A percentile compares a stretch with the other conserved stretches of the same genome.
Conservation (phyloP, 2,888 invertebrate species). For the Rhabditoides inermis region DNA sequence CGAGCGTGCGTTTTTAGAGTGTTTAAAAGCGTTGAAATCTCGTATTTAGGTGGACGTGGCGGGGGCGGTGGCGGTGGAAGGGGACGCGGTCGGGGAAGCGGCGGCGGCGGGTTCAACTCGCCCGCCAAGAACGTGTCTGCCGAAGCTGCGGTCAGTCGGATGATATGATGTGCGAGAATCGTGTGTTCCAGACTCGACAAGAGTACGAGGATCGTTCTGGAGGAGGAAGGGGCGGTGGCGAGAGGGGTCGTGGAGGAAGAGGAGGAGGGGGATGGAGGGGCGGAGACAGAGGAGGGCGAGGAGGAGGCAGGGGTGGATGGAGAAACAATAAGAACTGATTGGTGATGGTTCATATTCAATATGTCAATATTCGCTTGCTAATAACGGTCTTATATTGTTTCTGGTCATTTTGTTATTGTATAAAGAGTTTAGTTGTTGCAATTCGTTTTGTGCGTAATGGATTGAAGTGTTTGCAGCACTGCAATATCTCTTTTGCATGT, state of each 20-base stretch:
- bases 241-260: constrained; percentile 7
- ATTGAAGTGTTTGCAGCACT: too few relatives aligned
- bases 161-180: too few relatives aligned
- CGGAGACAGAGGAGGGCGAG: constrained; percentile 4
- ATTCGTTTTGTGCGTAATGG: not conserved
- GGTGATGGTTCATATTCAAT: not conserved
- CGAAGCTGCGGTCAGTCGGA: too few relatives aligned
- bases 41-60: constrained; percentile 20
- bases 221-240: not conserved
- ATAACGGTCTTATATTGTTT: not conserved
- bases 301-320: constrained; percentile 5
- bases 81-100: constrained; percentile 13
- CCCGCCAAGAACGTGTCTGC: too few relatives aligned
- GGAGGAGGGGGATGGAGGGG: constrained; percentile 4
- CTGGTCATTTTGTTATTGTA: not conserved
- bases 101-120: too few relatives aligned
- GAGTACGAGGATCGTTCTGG: constrained; percentile 4
- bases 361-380: not conserved
- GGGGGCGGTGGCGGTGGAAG: constrained; percentile 6
- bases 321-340: not conserved
- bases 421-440: not conserved
- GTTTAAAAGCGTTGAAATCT: constrained; percentile 3
- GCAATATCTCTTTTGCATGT: too few relatives aligned
- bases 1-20: constrained; percentile 1
- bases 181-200: constrained; percentile 2